Base-by-base conservation (phyloP, 2,888 invertebrate genomes). In the Euproctis similis region DNA sequence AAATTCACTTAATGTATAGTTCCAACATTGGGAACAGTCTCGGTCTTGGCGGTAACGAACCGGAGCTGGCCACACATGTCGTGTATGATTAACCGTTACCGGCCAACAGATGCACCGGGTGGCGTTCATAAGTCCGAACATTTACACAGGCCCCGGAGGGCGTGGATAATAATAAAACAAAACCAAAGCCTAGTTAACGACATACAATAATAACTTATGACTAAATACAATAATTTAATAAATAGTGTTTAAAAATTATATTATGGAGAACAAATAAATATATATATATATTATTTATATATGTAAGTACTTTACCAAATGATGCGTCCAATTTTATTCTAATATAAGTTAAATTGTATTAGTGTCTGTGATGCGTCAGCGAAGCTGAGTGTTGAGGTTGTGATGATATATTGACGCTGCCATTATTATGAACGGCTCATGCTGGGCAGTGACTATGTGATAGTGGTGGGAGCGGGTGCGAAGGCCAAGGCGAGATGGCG, bases 401-500 rank as follows among this genome's bases (percentile, higher is more conserved):
- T 33, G 36, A 43, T 39, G 45, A 31, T 30, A 34, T 24, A 42
- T 31, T 37, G 30, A 39, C 36, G 33, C 31, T 23, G 33, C 24
- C 43, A 41, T 36, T 40, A 34, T 19, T 29, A 77, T 36, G 51
- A 31, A 39, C 31, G 23, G 7, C 10, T 36, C 30, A 42, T 35
- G 34, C 28, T 28, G 37, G 31, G 9, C 34, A 36, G 39, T 46
- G 57, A 52, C 41, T 41, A 47, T 46, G 58, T 52, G 50, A 56
- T 46, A 49, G 40, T 39, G 59, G 44, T 48, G 71, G 62, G 58
- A 39, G 46, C 38, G 16, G 13, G 29, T 43, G 21, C 21, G 10
- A 21, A 21, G 36, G 49, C 36, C 20, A 21, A 28, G 46, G 51
- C 59, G 68, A 43, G 31, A 92, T 92, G 92, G 92, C 92, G 62